A percentile compares a stretch with the other conserved stretches of the same genome.
phyloP scores from a whole-genome alignment of 23 tunicate species.

The Halocynthia aurantium region DNA sequence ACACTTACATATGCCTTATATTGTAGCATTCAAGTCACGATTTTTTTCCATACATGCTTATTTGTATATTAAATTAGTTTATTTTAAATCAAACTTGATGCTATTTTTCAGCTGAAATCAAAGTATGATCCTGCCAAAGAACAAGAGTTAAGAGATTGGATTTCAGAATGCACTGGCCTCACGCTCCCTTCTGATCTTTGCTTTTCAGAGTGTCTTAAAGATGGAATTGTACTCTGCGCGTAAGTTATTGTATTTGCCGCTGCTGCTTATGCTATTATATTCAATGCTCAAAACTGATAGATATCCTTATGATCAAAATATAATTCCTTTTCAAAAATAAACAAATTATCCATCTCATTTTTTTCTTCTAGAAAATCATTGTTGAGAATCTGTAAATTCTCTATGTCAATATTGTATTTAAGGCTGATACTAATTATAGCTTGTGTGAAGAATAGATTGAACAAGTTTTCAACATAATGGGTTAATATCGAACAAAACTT shows the following conservation, averaged over 20 bases:
- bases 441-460: not conserved
- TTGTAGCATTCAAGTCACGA: no score
- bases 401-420: no score
- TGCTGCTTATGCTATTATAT: not conserved
- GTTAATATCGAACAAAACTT: not conserved
- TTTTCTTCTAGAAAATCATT: no score
- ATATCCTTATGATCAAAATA: no score
- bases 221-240: constrained; percentile 70
- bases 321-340: no score
- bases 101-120: constrained; percentile 44
- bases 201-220: constrained; percentile 71
- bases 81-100: no score
- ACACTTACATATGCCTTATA: no score
- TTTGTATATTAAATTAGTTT: no score
- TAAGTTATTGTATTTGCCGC: constrained; percentile 6
- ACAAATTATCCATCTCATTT: no score
- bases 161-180: constrained; percentile 58
- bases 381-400: no score
- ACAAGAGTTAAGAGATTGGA: constrained; percentile 67
- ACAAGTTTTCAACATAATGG: not conserved
- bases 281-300: not conserved
- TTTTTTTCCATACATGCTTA: no score
- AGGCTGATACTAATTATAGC: no score
- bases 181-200: constrained; percentile 28
- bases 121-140: constrained; percentile 58